Evolutionary conservation across 2,888 invertebrate genomes (phyloP).

Genomic region (Lepidocyrtinus sp.): DNA sequence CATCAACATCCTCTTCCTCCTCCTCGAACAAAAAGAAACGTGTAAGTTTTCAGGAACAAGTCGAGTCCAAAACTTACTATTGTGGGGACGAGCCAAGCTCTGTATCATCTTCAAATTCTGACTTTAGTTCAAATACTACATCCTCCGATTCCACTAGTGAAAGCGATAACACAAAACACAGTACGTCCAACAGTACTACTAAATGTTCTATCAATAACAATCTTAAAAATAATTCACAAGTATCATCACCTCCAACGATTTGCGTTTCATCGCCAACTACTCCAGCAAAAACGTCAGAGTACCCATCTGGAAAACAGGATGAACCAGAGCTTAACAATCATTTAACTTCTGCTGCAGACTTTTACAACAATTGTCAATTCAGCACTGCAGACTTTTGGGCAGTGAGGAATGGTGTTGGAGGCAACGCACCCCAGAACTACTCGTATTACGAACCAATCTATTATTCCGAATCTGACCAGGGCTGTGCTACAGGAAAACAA

Average conservation of each 20-base stretch:
- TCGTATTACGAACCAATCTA: constrained; percentile 27
- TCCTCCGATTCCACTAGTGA: too few species aligned
- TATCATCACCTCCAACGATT: too few species aligned
- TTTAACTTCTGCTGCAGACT: constrained; percentile 21
- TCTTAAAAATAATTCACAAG: too few species aligned
- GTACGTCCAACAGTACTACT: too few species aligned
- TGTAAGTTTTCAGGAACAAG: constrained; percentile 44
- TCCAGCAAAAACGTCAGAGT: too few species aligned
- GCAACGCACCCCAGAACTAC: constrained; percentile 20
- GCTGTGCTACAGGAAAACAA: neutral
- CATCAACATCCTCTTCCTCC: neutral
- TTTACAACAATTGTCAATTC: constrained; percentile 44
- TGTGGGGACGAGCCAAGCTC: constrained; percentile 49
- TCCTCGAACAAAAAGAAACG: constrained; percentile 41
- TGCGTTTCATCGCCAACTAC: too few species aligned
- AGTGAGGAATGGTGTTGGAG: constrained; percentile 46
- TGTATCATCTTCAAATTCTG: constrained; percentile 42
- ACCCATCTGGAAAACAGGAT: too few species aligned
- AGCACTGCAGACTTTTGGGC: constrained; percentile 56
- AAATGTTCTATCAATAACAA: too few species aligned
- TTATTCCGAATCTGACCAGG: constrained; percentile 45
- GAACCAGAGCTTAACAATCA: constrained; percentile 48
- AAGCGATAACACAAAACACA: too few species aligned
- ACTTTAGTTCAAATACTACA: too few species aligned
- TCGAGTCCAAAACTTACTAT: constrained; percentile 43